Evolutionary conservation across 2,888 invertebrate genomes (phyloP), one percentile per base, ranked within the genome.

Genomic region (Parapristionchus giblindavisi): DNA sequence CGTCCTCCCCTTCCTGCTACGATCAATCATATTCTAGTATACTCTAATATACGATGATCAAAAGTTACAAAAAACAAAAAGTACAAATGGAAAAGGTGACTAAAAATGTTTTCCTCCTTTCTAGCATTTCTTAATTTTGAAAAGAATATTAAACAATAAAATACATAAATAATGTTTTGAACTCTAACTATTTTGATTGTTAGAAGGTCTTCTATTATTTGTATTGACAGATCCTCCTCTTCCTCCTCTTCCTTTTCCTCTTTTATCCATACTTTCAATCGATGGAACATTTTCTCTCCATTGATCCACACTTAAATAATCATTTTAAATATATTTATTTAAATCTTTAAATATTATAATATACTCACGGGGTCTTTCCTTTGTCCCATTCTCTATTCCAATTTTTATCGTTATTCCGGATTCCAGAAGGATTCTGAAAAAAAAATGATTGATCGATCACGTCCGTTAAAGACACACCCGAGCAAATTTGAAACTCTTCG

Each of bases 291-390:
- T 70, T 56, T 70, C 70, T 17, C 70, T 54, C 70, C 70, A 70
- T 70, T 70, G n/a, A 14, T 52, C 70, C 2, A 48, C 70, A 6
- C 70, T 70, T 21, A 6, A 56, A 56, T 8, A n/a, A 60, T 60
- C 32, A 27, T 54, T 38, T 58, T 60, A 43, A 21, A 14, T 5
- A 24, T 27, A 43, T 2, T 6, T 43, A 43, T 8, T 43, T 43
- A 17, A 14, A 43, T 43, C 17, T 43, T 43, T 43, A 43, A 27
- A 56, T 27, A 11, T 29, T 29, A 21, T 4, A 56, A 4, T 27
- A 65, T 34, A 63, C 78, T 48, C 43, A 81, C 82, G 83, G 80
- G 34, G 81, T 83, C 58, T 83, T 83, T 73, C 83, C 83, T 60
- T 81, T 79, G 71, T 83, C 83, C 83, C 83, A 83, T 51, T 66